Conservation (phyloP, 2,888 invertebrate species). For the Cordilura impudica region DNA sequence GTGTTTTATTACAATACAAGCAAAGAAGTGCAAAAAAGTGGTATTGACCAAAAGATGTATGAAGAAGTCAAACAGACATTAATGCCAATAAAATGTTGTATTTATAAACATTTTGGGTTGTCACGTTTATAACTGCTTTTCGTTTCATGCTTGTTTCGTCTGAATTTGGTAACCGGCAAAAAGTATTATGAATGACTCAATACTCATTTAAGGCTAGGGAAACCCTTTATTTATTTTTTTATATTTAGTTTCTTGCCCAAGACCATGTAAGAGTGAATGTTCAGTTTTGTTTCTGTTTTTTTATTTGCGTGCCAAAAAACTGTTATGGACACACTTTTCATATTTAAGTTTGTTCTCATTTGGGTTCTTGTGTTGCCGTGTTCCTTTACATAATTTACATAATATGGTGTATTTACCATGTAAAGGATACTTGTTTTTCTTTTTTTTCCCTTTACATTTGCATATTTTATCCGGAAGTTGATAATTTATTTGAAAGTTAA, state of each 20-base stretch:
- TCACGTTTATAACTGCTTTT: constrained; percentile 37
- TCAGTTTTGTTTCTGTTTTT: background rate
- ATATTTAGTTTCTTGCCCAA: background rate
- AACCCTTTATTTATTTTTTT: constrained; percentile 19
- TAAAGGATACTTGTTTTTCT: constrained; percentile 3
- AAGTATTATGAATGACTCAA: constrained; percentile 43
- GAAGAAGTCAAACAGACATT: background rate
- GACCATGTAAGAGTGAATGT: background rate
- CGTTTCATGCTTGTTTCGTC: background rate
- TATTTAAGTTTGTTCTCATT: background rate
- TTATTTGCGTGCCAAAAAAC: background rate
- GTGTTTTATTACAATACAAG: no score
- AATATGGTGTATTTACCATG: constrained; percentile 24
- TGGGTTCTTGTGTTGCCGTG: background rate
- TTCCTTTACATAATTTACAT: constrained; percentile 20
- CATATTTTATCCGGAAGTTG: constrained; percentile 21
- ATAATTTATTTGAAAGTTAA: constrained; percentile 12
- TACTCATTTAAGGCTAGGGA: constrained; percentile 27
- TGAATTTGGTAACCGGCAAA: constrained; percentile 42
- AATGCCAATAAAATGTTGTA: constrained; percentile 26
- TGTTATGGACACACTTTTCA: background rate
- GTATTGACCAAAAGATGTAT: no score
- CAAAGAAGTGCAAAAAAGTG: no score
- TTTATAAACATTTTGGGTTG: constrained; percentile 37
- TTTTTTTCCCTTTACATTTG: background rate